Evolutionary conservation across 2,797 vertebrate species (phyloP), one percentile per base, ranked within the genome.

Genomic region (Falco concolor): DNA sequence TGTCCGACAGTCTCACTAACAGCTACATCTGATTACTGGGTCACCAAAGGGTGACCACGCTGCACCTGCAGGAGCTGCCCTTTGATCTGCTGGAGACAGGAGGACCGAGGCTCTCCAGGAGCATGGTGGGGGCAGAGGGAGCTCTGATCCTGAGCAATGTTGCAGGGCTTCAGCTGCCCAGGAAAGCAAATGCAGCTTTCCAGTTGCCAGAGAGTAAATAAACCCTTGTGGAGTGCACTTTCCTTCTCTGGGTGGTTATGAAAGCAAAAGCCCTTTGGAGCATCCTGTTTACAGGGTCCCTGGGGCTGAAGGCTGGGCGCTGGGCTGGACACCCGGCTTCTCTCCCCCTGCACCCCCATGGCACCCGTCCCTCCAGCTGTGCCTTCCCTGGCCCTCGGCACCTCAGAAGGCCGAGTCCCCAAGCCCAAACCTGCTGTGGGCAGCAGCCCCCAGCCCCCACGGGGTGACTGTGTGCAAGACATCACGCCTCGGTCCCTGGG

Each of bases 11-110:
- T 78, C 42, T 94, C 47, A 28, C 85, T 84, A 92, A 97, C 97
- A 98, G 98, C 98, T 98, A 98, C 97, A 98, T 98, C 97, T 98
- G 97, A 97, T 97, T 98, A 98, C 98, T 98, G 98, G 97, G 98
- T 98, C 96, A 96, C 97, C 91, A 93, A 96, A 85, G 88, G 89
- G 65, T 97, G 90, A 56, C 80, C 56, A 67, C 23, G 3, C 78
- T 23, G 82, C 88, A 24, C 22, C 19, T 0, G 2, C 63, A 22
- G 69, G 50, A 89, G 25, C 50, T 30, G 30, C n/a, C 18, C 19
- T 79, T 28, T 12, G 70, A 34, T 50, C 63, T 69, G 16, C 69
- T 52, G 40, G 32, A 13, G 8, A 53, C 1, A 3, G 47, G 61
- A 38, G 0, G 9, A 28, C n/a, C 0, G 2, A 24, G 21, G 3